Evolutionary conservation across 92 coral and sea anemone species (phyloP).

Genomic region (Palythoa grandis): DNA sequence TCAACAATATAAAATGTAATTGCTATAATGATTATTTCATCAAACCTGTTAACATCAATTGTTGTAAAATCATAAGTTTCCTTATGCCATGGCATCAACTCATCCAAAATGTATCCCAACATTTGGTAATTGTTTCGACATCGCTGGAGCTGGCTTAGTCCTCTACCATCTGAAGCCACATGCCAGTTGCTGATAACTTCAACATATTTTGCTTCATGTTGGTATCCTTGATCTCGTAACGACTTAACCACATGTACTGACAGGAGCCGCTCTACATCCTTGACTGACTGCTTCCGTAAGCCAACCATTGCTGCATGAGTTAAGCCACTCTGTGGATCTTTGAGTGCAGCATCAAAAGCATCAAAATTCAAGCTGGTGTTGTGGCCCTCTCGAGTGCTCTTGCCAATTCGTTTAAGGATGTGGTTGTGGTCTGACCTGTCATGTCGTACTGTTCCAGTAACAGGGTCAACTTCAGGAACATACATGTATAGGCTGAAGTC

Average conservation of each 20-base stretch:
- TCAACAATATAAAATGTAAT: too few species aligned
- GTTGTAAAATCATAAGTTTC: constrained; percentile 33
- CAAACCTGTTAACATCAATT: constrained; percentile 45
- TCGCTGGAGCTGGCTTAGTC: constrained; percentile 30
- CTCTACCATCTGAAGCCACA: constrained; percentile 48
- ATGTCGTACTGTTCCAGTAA: constrained; percentile 17
- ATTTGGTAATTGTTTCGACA: constrained; percentile 27
- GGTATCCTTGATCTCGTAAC: constrained; percentile 2
- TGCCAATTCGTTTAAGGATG: constrained; percentile 37
- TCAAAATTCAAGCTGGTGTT: constrained; percentile 6
- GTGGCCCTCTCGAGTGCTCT: constrained; percentile 42
- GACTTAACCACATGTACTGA: constrained; percentile 35
- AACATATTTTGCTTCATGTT: constrained; percentile 31
- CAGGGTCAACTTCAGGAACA: constrained; percentile 29
- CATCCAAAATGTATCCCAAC: constrained; percentile 28
- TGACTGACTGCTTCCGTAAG: constrained; percentile 38
- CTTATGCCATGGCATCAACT: constrained; percentile 52
- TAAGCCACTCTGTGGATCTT: constrained; percentile 43
- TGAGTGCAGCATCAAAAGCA: constrained; percentile 41
- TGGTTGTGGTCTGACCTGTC: constrained; percentile 41
- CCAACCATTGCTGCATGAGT: constrained; percentile 51
- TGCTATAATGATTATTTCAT: too few species aligned
- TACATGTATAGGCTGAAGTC: constrained; percentile 43
- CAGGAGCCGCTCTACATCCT: constrained; percentile 34
- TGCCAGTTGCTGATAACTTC: constrained; percentile 42